Evolutionary conservation across 2,888 invertebrate genomes (phyloP).

Genomic region (Poecilobothrus nobilitatus): DNA sequence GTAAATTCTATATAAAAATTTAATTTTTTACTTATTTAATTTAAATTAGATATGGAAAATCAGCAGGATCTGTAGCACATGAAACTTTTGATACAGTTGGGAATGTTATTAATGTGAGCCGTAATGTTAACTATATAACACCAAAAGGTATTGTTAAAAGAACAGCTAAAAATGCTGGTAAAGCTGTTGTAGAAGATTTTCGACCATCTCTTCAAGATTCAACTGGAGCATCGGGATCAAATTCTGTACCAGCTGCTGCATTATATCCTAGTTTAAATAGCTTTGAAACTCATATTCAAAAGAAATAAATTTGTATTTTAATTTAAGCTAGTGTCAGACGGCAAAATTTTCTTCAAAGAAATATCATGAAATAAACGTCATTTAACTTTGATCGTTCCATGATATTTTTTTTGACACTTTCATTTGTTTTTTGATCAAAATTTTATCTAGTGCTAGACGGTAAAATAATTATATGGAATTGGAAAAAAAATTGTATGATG

Average conservation of each 20-base stretch:
- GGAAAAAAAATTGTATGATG: too few relatives aligned
- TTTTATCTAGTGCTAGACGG: too few relatives aligned
- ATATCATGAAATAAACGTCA: too few relatives aligned
- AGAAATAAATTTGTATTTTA: not conserved
- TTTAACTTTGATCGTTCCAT: too few relatives aligned
- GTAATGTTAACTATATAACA: conserved; percentile 57
- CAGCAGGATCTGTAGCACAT: conserved; percentile 56
- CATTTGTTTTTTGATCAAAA: too few relatives aligned
- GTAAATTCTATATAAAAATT: conserved; percentile 9
- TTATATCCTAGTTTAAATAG: conserved; percentile 38
- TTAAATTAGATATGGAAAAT: conserved; percentile 54
- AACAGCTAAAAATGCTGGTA: conserved; percentile 55
- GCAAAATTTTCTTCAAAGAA: too few relatives aligned
- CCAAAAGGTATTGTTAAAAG: conserved; percentile 58
- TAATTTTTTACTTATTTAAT: not conserved
- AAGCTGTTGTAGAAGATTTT: conserved; percentile 46
- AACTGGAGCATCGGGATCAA: conserved; percentile 11
- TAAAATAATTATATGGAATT: too few relatives aligned
- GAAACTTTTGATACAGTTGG: conserved; percentile 61
- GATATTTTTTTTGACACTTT: too few relatives aligned
- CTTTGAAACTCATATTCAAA: conserved; percentile 18
- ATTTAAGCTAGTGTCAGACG: too few relatives aligned
- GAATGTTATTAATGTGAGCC: conserved; percentile 57
- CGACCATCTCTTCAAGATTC: conserved; percentile 26
- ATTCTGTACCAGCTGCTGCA: conserved; percentile 34